Conservation (phyloP, 2,888 invertebrate species). For the Polymixis lichenea region DNA sequence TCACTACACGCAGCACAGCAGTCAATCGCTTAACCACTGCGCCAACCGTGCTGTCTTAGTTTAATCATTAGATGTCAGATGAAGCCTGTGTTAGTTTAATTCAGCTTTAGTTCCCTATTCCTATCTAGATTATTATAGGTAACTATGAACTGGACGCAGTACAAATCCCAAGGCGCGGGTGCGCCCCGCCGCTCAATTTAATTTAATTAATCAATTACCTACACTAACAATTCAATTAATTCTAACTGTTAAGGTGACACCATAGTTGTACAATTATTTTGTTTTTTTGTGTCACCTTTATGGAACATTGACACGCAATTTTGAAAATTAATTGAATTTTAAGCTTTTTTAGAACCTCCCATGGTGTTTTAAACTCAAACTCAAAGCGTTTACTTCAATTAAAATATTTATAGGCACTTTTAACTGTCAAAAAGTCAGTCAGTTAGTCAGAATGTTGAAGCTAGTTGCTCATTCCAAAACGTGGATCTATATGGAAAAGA, state of each 20-base stretch:
- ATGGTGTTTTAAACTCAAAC: no score
- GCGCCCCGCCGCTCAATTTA: conserved; percentile 38
- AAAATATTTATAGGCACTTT: no score
- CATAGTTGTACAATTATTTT: conserved; percentile 1
- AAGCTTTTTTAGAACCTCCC: neutral
- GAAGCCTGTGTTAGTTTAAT: neutral
- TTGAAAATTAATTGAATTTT: neutral
- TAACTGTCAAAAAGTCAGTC: no score
- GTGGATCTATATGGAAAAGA: no score
- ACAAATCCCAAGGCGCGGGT: conserved; percentile 29
- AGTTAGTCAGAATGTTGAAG: no score
- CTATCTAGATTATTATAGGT: neutral
- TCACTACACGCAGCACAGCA: no score
- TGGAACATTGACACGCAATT: neutral
- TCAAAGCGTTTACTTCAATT: no score
- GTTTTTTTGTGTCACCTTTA: neutral
- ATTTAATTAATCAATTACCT: conserved; percentile 56
- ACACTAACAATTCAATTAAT: conserved; percentile 52
- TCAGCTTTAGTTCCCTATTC: neutral
- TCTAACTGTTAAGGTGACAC: conserved; percentile 2
- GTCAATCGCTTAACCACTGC: no score
- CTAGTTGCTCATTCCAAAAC: no score
- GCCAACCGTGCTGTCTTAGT: no score
- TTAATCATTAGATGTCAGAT: neutral
- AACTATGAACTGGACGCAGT: neutral